Evolutionary conservation across 2,797 vertebrate genomes (phyloP).

Genomic region (Lepilemur septentrionalis): DNA sequence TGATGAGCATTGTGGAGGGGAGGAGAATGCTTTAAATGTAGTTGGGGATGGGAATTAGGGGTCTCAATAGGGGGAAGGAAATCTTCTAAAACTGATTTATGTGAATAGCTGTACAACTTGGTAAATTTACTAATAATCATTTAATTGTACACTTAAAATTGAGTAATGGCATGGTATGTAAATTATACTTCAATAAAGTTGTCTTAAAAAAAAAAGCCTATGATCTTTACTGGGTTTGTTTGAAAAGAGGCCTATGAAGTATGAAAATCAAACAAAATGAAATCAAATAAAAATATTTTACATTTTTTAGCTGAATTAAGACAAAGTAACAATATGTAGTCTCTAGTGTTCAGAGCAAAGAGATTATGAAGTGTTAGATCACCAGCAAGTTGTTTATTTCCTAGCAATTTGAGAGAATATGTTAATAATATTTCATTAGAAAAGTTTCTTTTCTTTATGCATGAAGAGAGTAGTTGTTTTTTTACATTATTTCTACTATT

Average conservation of each 20-base stretch:
- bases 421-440: conserved; percentile 48
- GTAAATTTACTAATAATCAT: no score
- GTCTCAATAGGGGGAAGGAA: no score
- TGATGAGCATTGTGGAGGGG: no score
- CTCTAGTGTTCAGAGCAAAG: background rate
- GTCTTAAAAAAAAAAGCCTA: background rate
- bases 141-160: no score
- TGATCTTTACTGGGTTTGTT: background rate
- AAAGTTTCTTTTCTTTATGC: background rate
- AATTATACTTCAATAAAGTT: no score
- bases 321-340: background rate
- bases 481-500: background rate
- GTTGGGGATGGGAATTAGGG: no score
- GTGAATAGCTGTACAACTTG: no score
- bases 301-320: background rate
- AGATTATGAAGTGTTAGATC: background rate
- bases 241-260: background rate
- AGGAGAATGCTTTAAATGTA: no score
- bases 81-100: no score
- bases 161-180: no score
- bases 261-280: background rate
- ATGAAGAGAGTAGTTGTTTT: conserved; percentile 29
- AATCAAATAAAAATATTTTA: background rate
- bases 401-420: background rate
- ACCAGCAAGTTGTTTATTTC: background rate